Evolutionary conservation across 2,113 vertebrate genomes (phyloP), one percentile per base, ranked within the genome.

Genomic region (Climacteris rufus): DNA sequence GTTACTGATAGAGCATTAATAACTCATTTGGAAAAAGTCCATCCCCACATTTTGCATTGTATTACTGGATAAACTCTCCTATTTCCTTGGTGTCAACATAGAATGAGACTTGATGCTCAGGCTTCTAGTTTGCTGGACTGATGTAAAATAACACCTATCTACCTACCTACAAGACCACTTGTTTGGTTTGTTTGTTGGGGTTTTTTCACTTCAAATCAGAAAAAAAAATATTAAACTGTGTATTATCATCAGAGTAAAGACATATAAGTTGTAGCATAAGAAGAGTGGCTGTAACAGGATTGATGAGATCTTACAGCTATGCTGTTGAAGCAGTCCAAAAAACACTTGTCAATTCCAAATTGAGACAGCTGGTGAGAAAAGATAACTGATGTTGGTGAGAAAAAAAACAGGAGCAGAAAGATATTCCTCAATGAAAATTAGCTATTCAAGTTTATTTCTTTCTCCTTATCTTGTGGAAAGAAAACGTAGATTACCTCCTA

Each of bases 141-240:
- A 23, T 45, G 64, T 61, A 39, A 75, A 89, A 45, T 6, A 77
- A 3, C 12, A 50, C 4, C 21, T 70, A 57, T 13, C 5, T 70
- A 57, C 14, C 5, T 56, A 21, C 18, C 42, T 42, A 42, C 42
- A 42, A 42, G 50, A 52, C 25, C 30, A 6, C 9, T 59, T 56
- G 6, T 81, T 74, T 87, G 3, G 3, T n/a, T 84, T 25, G 10
- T 33, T 83, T 40, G 2, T 27, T 59, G 9, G 0, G 0, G 3
- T 52, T 24, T 72, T 83, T 45, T 3, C 11, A 42, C 25, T 52
- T 18, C 8, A 74, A 57, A 82, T 42, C 10, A 75, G 47, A 91
- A 68, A 57, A 13, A 56, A 69, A 65, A 37, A 60, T 53, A 60
- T 53, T 6, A 87, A 84, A 52, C 4, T 40, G 4, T 30, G 11